These are phyloP conservation scores for Drosophila prolongata DNA, from an alignment of 2,888 invertebrate genomes.

Conservation along the genomic window DNA sequence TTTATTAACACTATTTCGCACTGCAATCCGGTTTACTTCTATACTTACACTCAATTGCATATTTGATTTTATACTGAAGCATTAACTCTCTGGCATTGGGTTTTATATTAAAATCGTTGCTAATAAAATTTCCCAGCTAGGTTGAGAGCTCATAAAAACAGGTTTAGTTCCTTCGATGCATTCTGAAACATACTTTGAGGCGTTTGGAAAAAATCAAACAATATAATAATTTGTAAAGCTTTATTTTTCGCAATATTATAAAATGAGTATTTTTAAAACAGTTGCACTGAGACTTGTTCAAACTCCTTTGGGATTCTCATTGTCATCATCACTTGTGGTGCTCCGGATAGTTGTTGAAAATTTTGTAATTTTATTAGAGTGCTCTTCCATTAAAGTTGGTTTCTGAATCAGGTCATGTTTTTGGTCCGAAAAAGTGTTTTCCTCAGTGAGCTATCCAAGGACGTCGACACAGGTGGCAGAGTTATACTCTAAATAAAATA, in stretches of 20 bases:
- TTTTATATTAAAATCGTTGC: slow-evolving; percentile 7
- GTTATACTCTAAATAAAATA: too few species aligned
- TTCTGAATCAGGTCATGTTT: too few species aligned
- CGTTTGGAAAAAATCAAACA: background rate
- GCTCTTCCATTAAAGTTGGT: too few species aligned
- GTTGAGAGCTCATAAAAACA: slow-evolving; percentile 1
- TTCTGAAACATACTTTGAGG: background rate
- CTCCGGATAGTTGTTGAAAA: too few species aligned
- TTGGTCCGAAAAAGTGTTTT: too few species aligned
- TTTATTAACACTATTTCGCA: background rate
- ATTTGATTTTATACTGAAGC: slow-evolving; percentile 11
- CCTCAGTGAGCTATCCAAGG: too few species aligned
- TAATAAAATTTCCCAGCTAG: background rate
- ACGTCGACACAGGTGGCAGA: too few species aligned
- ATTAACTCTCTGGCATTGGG: background rate
- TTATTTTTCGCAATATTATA: background rate
- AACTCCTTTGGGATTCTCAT: too few species aligned
- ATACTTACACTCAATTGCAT: slow-evolving; percentile 20
- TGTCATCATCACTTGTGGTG: too few species aligned
- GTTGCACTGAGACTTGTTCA: too few species aligned
- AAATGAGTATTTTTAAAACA: too few species aligned
- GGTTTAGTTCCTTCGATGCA: background rate
- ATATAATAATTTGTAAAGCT: background rate
- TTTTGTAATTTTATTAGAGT: too few species aligned
- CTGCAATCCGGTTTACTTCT: background rate